Evolutionary conservation across 2,888 invertebrate genomes (phyloP).

Genomic region (Drosophila vallismaia): DNA sequence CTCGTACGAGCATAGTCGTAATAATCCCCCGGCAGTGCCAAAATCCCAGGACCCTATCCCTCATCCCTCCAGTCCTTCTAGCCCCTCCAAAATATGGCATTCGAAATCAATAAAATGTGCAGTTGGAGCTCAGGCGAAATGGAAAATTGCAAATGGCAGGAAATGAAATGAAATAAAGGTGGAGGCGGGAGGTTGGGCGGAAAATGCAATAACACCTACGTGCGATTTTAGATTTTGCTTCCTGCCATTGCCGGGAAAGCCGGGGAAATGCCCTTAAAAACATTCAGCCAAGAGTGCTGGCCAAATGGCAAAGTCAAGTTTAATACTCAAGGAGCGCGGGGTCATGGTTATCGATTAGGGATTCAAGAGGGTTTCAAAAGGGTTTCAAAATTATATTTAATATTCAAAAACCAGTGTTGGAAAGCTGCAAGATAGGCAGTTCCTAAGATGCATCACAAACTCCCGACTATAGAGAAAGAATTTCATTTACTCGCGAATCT

Average conservation of each 20-base stretch:
- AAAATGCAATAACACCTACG: constrained; percentile 8
- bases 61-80: constrained; percentile 18
- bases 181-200: not conserved
- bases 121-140: constrained; percentile 38
- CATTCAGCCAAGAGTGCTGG: constrained; percentile 5
- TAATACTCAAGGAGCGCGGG: not conserved
- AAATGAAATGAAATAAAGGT: constrained; percentile 46
- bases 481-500: constrained; percentile 30
- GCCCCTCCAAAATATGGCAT: constrained; percentile 32
- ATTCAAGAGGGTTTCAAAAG: not conserved
- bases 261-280: constrained; percentile 13
- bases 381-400: no score
- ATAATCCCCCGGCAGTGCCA: constrained; percentile 1
- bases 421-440: not conserved
- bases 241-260: not conserved
- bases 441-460: not conserved
- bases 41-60: not conserved
- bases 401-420: constrained; percentile 9
- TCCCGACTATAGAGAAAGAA: constrained; percentile 6
- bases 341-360: constrained; percentile 27
- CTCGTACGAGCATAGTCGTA: not conserved
- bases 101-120: constrained; percentile 44
- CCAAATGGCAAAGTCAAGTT: constrained; percentile 36
- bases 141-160: constrained; percentile 46
- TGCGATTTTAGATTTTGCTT: constrained; percentile 34